Base-by-base conservation (phyloP, 2,888 invertebrate genomes). In the Sesamia inferens region DNA sequence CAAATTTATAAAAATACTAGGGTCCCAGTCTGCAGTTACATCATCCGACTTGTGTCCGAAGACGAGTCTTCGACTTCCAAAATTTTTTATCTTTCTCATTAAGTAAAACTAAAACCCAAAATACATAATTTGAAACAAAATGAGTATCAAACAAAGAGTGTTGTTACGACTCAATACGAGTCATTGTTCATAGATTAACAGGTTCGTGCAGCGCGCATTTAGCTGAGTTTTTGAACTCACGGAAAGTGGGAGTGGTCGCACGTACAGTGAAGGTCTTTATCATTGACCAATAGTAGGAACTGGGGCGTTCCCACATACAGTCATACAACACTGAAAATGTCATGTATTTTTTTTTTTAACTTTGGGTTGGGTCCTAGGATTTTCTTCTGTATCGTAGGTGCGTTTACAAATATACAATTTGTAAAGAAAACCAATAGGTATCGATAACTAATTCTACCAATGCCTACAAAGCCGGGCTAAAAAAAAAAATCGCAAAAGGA, bases 291-390 rank as follows among this genome's bases (percentile, higher is more conserved):
- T 76, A 14, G 47, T 42, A 59, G 71, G 54, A 54, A 59, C 47
- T 48, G 68, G 76, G 78, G 76, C 76, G 71, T 76, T 59, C 58
- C 58, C 78, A 58, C n/a, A 42, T 10, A 13, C 19, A 31, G 24
- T 63, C 55, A 42, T 62, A 58, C 68, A 44, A n/a, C 58, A 5
- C 19, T 31, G 31, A 31, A 64, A 47, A 19, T 47, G 4, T 7
- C 24, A 31, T 31, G 2, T 31, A 31, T 31, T 31, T 31, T 31
- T 31, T 31, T 31, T 31, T 31, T 31, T 31, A 31, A 2, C 31
- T 31, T 3, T 31, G 31, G n/a, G n/a, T n/a, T n/a, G n/a, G n/a
- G n/a, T n/a, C 31, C 31, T 31, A 31, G 31, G 31, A 31, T 2
- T 31, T 31, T 31, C 31, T 31, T 3, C 31, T 31, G 31, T 31